Evolutionary conservation across 2,888 invertebrate genomes (phyloP).

Genomic region (Aspidapion aeneum): DNA sequence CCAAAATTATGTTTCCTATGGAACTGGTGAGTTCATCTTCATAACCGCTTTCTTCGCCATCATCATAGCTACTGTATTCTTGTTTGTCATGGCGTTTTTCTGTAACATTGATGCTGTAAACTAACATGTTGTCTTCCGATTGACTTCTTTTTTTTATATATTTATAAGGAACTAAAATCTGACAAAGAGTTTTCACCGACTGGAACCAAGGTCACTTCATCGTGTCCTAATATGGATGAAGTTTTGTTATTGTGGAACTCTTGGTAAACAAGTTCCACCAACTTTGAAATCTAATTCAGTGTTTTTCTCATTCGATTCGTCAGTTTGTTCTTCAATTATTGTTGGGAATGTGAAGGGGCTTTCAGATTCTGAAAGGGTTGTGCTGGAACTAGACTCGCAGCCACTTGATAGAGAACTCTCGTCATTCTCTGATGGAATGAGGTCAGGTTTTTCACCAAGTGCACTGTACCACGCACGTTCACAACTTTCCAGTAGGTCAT

Average conservation of each 20-base stretch:
- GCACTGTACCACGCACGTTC: constrained; percentile 43
- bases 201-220: constrained; percentile 47
- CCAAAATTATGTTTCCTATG: constrained; percentile 44
- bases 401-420: constrained; percentile 77
- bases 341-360: constrained; percentile 31
- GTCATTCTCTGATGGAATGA: constrained; percentile 63
- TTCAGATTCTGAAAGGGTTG: constrained; percentile 60
- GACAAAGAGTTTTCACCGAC: constrained; percentile 43
- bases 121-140: constrained; percentile 41
- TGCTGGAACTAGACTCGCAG: constrained; percentile 76
- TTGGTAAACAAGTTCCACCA: constrained; percentile 44
- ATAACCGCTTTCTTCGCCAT: constrained; percentile 76
- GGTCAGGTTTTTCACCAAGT: constrained; percentile 47
- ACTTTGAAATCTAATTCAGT: constrained; percentile 47
- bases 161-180: constrained; percentile 47
- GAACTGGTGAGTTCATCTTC: constrained; percentile 63
- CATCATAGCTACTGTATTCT: constrained; percentile 77
- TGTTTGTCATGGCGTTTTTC: constrained; percentile 48
- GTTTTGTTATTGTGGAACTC: constrained; percentile 35
- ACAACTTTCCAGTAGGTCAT: constrained; percentile 42
- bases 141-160: constrained; percentile 43
- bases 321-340: constrained; percentile 22
- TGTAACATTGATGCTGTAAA: constrained; percentile 50
- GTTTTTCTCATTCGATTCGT: constrained; percentile 33
- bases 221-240: constrained; percentile 34